These are phyloP conservation scores for Dipus sagitta DNA, from an alignment of 2,797 vertebrate genomes.

Conservation along the genomic window DNA sequence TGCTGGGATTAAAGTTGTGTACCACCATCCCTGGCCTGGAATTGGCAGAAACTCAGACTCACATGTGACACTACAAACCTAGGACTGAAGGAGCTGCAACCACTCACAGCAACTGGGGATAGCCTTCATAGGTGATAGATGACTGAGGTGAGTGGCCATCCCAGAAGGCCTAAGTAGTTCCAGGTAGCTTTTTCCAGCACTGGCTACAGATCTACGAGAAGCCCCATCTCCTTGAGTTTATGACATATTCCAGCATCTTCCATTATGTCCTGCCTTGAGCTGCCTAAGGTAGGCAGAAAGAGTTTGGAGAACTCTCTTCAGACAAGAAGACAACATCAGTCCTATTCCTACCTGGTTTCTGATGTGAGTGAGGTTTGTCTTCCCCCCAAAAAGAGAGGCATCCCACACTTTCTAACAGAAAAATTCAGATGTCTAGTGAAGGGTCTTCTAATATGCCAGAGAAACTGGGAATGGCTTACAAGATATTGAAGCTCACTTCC, in stretches of 20 bases:
- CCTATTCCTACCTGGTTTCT: not conserved
- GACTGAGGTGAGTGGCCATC: not conserved
- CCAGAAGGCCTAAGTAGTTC: not conserved
- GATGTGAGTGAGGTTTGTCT: not conserved
- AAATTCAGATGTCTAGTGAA: not conserved
- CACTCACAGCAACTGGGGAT: not conserved
- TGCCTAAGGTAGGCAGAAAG: not conserved
- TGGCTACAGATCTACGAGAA: not conserved
- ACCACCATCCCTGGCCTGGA: not conserved
- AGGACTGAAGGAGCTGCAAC: not conserved
- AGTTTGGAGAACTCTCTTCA: not conserved
- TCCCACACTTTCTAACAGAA: not conserved
- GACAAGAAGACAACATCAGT: no score
- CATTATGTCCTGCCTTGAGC: not conserved
- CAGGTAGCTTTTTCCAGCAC: not conserved
- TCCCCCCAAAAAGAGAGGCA: not conserved
- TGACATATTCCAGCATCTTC: not conserved
- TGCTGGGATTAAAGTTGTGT: no score
- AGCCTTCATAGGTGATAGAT: not conserved
- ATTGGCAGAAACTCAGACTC: not conserved
- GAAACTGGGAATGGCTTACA: not conserved
- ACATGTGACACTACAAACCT: not conserved
- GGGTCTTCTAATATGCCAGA: not conserved
- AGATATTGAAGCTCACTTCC: constrained; percentile 41
- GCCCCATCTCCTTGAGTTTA: not conserved